These are phyloP conservation scores for Corbicula japonica DNA, from an alignment of 2,888 invertebrate genomes.

Conservation along the genomic window DNA sequence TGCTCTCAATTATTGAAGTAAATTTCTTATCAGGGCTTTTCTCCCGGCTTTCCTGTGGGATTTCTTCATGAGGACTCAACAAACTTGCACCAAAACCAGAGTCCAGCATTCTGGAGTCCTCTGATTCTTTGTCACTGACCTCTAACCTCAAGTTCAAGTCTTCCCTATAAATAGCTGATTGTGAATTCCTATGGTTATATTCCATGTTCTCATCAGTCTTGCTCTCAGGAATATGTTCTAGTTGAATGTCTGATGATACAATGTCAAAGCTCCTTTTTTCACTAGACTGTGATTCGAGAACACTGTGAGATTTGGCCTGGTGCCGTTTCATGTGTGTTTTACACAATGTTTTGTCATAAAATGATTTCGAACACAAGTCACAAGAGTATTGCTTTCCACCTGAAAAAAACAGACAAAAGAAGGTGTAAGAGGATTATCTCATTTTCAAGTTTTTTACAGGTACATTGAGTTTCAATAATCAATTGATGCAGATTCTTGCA, in stretches of 20 bases:
- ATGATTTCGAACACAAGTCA: constrained; percentile 56
- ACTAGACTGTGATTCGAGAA: neutral
- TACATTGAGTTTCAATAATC: too few relatives aligned
- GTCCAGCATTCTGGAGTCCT: constrained; percentile 35
- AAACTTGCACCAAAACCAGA: constrained; percentile 50
- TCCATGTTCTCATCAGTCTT: constrained; percentile 6
- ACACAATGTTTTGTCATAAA: constrained; percentile 57
- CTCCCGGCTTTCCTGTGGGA: constrained; percentile 1
- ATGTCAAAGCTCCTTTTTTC: constrained; percentile 46
- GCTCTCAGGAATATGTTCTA: constrained; percentile 7
- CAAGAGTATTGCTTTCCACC: constrained; percentile 64
- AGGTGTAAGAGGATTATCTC: too few relatives aligned
- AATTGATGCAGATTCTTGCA: too few relatives aligned
- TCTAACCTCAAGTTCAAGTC: constrained; percentile 36
- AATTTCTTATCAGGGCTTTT: constrained; percentile 34
- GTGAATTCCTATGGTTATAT: constrained; percentile 34
- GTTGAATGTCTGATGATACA: constrained; percentile 15
- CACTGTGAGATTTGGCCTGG: constrained; percentile 11
- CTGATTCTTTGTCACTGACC: constrained; percentile 51
- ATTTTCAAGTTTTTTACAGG: too few relatives aligned
- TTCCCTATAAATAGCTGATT: constrained; percentile 33
- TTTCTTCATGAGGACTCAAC: constrained; percentile 25
- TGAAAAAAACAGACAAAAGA: too few relatives aligned
- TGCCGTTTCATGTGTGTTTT: constrained; percentile 57
- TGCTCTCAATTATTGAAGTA: constrained; percentile 51